Evolutionary conservation across 1,140 invertebrate species (phyloP).

Genomic region (Hypothenemus hampei): DNA sequence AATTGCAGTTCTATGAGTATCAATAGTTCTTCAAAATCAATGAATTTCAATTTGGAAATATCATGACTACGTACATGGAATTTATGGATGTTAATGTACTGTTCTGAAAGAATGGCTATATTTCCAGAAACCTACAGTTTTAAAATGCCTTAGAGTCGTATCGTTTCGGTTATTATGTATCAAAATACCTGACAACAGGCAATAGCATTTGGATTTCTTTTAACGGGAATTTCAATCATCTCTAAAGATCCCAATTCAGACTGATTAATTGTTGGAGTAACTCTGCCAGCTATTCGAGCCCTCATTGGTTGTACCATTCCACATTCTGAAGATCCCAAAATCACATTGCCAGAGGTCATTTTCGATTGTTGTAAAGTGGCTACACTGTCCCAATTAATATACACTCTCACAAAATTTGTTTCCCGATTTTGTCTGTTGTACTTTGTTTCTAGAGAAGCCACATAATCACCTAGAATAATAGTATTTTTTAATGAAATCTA

Average conservation of each 20-base stretch:
- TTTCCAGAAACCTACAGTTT: conserved; percentile 53
- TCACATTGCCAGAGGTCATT: conserved; percentile 42
- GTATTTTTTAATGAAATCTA: neutral
- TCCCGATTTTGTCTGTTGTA: conserved; percentile 50
- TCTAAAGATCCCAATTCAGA: conserved; percentile 54
- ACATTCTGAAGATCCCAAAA: conserved; percentile 43
- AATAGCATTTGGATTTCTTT: conserved; percentile 52
- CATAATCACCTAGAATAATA: conserved; percentile 52
- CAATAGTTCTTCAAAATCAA: conserved; percentile 58
- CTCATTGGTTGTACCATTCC: conserved; percentile 57
- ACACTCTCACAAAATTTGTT: conserved; percentile 57
- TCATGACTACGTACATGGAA: conserved; percentile 59
- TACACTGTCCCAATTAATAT: conserved; percentile 58
- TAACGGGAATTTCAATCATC: conserved; percentile 64
- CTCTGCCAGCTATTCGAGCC: conserved; percentile 63
- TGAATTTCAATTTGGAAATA: conserved; percentile 57
- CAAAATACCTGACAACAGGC: conserved; percentile 55
- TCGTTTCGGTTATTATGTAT: no score
- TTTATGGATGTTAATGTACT: conserved; percentile 53
- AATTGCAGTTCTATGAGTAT: conserved; percentile 52
- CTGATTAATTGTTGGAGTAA: conserved; percentile 57
- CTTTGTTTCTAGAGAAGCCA: conserved; percentile 60
- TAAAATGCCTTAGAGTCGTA: neutral
- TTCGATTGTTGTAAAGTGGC: conserved; percentile 44
- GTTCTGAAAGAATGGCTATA: conserved; percentile 53